Base-by-base conservation (phyloP, 1,140 invertebrate genomes). In the Trichomalopsis sarcophagae region DNA sequence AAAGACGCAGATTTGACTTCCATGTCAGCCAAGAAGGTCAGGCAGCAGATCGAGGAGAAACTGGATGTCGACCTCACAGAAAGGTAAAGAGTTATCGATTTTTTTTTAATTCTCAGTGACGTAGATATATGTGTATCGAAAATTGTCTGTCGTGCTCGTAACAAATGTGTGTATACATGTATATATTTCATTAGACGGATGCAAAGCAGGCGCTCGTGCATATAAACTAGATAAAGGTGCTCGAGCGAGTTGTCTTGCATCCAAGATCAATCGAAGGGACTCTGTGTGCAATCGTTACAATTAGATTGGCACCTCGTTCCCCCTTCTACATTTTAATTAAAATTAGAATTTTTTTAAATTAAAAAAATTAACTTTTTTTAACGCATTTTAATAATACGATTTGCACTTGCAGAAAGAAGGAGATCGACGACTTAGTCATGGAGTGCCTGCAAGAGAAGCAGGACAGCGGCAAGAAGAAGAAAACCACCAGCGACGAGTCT, bases 21-120 rank as follows among this genome's bases (percentile, higher is more conserved):
- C 55, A 96, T 97, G 88, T 97, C 97, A 14, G 96, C 97, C 1
- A 99, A 98, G 89, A 97, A 98, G 92, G 97, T 99, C n/a, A 95
- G 97, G 44, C 96, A 97, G 92, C 95, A 97, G 90, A 93, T 98
- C 83, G 97, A 99, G 92, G 95, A 96, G 85, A 96, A 97, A 90
- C 94, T 98, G 14, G 96, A 96, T 68, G 94, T 95, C 83, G 97
- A 98, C 88, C 93, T 99, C 17, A 93, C 95, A 36, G 94, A 94
- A 89, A 94, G 95, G 94, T 95, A 92, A 91, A 85, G 23, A 33
- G 27, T 73, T 17, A 6, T 9, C 1, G 4, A 73, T 73, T 10
- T 21, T 75, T 75, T 33, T 36, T 36, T 62, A 62, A 17, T 71
- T 78, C 14, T 4, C 68, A 21, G 2, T 68, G 30, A 80, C 2